A percentile compares a stretch with the other conserved stretches of the same genome.
These are phyloP conservation scores for Anguilla marmorata DNA, from an alignment of 2,797 vertebrate genomes.

Conservation along the genomic window DNA sequence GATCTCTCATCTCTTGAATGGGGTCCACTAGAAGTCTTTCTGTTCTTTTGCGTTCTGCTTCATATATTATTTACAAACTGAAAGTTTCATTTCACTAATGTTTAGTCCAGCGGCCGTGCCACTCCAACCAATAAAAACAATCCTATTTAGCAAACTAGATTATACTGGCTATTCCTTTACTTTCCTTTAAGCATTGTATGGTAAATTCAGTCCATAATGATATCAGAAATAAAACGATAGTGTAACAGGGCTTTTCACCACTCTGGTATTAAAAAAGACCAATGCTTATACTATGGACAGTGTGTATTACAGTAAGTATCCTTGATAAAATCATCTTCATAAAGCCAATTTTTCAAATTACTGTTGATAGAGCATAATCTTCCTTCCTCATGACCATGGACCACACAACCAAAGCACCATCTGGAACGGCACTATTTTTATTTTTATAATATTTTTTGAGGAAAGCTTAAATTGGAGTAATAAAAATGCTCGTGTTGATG, in stretches of 20 bases:
- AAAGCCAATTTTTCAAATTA: neutral
- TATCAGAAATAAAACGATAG: neutral
- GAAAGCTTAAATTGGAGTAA: neutral
- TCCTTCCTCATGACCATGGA: neutral
- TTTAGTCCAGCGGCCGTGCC: neutral
- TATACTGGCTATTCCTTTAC: neutral
- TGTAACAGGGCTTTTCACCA: neutral
- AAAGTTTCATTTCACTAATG: neutral
- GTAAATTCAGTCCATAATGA: neutral
- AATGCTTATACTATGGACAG: neutral
- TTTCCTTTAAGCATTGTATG: neutral
- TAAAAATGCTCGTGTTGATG: neutral
- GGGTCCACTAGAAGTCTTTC: neutral
- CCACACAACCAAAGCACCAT: neutral
- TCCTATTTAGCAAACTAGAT: neutral
- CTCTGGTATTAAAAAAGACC: neutral
- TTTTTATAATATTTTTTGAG: neutral
- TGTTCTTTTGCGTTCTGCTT: neutral
- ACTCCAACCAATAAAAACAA: neutral
- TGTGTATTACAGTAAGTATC: neutral
- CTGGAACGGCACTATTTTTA: neutral
- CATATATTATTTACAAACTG: neutral
- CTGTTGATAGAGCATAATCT: neutral
- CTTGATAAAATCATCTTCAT: neutral
- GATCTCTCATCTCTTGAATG: neutral